Conservation (phyloP, 2,888 invertebrate species). For the Pyrrhia umbra region DNA sequence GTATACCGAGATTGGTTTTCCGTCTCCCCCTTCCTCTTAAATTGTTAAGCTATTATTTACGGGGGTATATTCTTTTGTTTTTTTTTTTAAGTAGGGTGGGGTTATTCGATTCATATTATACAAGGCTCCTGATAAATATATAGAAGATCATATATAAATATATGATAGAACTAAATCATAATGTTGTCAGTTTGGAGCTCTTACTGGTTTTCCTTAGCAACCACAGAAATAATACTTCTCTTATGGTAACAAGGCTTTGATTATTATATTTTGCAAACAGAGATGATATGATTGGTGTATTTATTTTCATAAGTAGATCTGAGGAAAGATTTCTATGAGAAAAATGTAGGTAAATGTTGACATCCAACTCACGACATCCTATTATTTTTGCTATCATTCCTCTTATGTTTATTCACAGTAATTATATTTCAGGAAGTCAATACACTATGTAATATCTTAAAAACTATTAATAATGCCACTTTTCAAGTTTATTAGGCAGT, state of each 20-base stretch:
- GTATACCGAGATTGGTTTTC: constrained; percentile 22
- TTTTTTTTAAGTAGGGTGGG: neutral
- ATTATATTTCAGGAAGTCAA: too few species aligned
- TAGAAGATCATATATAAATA: too few species aligned
- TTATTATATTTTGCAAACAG: neutral
- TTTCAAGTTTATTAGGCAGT: too few species aligned
- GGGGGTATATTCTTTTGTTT: constrained; percentile 7
- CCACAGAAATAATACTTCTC: neutral
- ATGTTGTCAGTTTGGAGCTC: neutral
- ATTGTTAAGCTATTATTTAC: constrained; percentile 50
- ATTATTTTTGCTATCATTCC: neutral
- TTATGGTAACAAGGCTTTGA: neutral
- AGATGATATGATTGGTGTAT: neutral
- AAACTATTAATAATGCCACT: too few species aligned
- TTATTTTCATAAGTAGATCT: neutral
- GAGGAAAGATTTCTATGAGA: neutral
- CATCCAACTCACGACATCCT: too few species aligned
- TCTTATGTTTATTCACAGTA: too few species aligned
- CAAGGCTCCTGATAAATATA: constrained; percentile 19
- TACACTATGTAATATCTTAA: too few species aligned
- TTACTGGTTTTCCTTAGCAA: constrained; percentile 8
- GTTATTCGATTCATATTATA: constrained; percentile 23
- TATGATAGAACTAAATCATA: constrained; percentile 6
- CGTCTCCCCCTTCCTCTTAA: constrained; percentile 19
- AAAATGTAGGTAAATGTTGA: neutral